Base-by-base conservation (phyloP, 2,888 invertebrate species). In the Eubasilissa splendida region DNA sequence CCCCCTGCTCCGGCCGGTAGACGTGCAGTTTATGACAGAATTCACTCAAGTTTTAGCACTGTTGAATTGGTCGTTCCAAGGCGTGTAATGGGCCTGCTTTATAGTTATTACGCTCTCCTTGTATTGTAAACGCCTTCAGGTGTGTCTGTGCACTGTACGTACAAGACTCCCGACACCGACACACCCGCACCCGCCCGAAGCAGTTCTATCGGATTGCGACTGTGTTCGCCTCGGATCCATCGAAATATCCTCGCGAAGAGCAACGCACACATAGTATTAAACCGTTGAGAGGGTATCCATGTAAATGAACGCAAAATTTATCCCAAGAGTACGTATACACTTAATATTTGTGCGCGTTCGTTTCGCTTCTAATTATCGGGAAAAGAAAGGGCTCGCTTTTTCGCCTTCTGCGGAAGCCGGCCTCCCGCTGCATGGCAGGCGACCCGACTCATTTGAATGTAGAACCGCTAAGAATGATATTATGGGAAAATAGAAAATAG, bases 21-120 rank as follows among this genome's bases (percentile, higher is more conserved):
- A 82, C 85, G 85, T 82, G 82, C 83, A 82, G 65, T 84, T 84
- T 84, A 84, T 84, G 84, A 84, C 84, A 84, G 84, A 84, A 84
- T 84, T 84, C 84, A 84, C 84, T 84, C 84, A 84, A 84, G 84
- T 83, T 84, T 84, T 83, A 84, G 80, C 83, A 82, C 82, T 80
- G 82, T 80, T 80, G 84, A 84, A 84, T 84, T 89, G 88, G 88
- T 88, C 86, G 87, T 87, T 87, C 87, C 87, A 86, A 87, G 88
- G 87, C 87, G 86, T 85, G 84, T 85, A 86, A 86, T 85, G 85
- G 87, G 87, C 87, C 87, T 87, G 88, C 87, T 88, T 88, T 87
- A 88, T 87, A 88, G 89, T 89, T 88, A 88, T 87, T 87, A 87
- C 76, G 68, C 81, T 73, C 74, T 66, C 70, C 33, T 56, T 76